These are phyloP conservation scores for Champsocephalus esox DNA, from an alignment of 2,797 vertebrate genomes.

Conservation along the genomic window DNA sequence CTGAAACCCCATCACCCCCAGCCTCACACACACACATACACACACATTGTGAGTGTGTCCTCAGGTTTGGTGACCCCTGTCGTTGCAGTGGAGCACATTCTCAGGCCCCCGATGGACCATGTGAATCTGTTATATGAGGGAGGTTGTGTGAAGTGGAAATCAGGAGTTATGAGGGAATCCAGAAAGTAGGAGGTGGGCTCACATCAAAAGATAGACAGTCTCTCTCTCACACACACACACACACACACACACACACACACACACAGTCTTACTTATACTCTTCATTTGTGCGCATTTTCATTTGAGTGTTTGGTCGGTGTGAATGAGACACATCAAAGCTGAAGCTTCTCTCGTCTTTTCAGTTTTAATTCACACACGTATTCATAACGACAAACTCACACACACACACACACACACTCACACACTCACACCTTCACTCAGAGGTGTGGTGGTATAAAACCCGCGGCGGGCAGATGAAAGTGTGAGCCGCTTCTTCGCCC, in stretches of 20 bases:
- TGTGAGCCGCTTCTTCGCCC: constrained; percentile 53
- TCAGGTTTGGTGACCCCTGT: constrained; percentile 72
- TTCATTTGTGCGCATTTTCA: constrained; percentile 77
- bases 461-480: constrained; percentile 80
- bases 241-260: constrained; percentile 14
- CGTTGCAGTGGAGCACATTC: constrained; percentile 67
- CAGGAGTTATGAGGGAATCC: constrained; percentile 58
- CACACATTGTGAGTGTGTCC: constrained; percentile 34
- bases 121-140: constrained; percentile 43
- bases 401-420: constrained; percentile 24
- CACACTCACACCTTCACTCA: constrained; percentile 45
- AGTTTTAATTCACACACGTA: constrained; percentile 80
- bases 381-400: constrained; percentile 30
- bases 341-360: constrained; percentile 76
- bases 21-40: constrained; percentile 19
- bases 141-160: constrained; percentile 61
- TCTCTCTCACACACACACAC: constrained; percentile 13
- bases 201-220: constrained; percentile 81
- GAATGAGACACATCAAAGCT: constrained; percentile 92
- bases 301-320: constrained; percentile 85
- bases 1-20: constrained; percentile 26
- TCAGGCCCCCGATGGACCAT: constrained; percentile 64
- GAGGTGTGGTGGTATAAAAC: constrained; percentile 77
- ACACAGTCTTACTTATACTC: constrained; percentile 50
- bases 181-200: constrained; percentile 67